Conservation (phyloP, 2,113 vertebrate species). For the Zeus faber region DNA sequence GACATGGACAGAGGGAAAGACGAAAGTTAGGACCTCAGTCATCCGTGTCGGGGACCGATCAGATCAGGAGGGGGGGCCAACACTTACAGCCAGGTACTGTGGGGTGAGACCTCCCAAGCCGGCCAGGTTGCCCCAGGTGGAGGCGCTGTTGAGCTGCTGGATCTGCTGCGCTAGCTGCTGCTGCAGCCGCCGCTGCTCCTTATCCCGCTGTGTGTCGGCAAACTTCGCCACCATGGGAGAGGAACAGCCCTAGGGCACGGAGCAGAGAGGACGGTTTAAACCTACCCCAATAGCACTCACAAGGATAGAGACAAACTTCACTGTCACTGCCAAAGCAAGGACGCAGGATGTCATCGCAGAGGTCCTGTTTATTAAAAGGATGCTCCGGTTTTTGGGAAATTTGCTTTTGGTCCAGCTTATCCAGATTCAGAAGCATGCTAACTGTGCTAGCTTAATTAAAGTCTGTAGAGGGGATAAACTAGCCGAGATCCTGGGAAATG, state of each 20-base stretch:
- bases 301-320: slow-evolving; percentile 6
- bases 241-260: slow-evolving; percentile 87
- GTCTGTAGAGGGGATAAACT: no score
- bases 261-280: slow-evolving; percentile 30
- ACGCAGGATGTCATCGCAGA: no score
- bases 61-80: background rate
- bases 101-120: slow-evolving; percentile 91
- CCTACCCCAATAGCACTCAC: background rate
- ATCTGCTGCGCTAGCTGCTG: slow-evolving; percentile 96
- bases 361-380: no score
- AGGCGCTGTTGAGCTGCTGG: slow-evolving; percentile 95
- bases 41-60: background rate
- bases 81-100: slow-evolving; percentile 95
- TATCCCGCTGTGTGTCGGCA: slow-evolving; percentile 96
- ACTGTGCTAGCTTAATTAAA: no score
- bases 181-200: slow-evolving; percentile 94
- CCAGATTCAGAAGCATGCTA: no score
- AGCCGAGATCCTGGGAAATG: no score
- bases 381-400: no score
- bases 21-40: background rate
- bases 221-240: slow-evolving; percentile 97
- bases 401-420: no score
- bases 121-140: slow-evolving; percentile 95
- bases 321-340: slow-evolving; percentile 15
- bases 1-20: background rate